A percentile compares a stretch with the other conserved stretches of the same genome.
phyloP scores from a whole-genome alignment of 2,888 invertebrate species.

The Ophonus ardosiacus region DNA sequence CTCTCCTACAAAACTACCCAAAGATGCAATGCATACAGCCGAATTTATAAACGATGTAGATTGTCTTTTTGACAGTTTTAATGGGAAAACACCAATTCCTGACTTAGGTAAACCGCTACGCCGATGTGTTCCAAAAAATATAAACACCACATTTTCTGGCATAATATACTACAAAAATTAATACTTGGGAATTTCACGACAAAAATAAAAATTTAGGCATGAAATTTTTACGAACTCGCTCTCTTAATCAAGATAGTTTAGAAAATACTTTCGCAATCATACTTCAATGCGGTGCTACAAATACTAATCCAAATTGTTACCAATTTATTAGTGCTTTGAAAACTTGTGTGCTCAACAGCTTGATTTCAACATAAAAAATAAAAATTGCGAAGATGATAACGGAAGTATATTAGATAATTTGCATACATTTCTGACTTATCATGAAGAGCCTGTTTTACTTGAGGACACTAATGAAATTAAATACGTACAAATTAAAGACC shows the following conservation, averaged over 20 bases:
- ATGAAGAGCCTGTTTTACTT: not conserved
- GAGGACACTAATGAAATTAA: slow-evolving; percentile 1
- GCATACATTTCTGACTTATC: slow-evolving; percentile 38
- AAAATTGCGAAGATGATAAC: slow-evolving; percentile 42
- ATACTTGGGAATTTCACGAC: slow-evolving; percentile 34
- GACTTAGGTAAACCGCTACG: slow-evolving; percentile 12
- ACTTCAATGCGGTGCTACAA: slow-evolving; percentile 31
- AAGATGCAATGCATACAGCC: slow-evolving; percentile 18
- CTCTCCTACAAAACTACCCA: slow-evolving; percentile 13
- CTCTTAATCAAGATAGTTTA: slow-evolving; percentile 41
- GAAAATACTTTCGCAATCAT: slow-evolving; percentile 47
- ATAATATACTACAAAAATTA: slow-evolving; percentile 1
- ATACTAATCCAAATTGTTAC: slow-evolving; percentile 51
- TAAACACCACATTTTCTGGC: slow-evolving; percentile 9
- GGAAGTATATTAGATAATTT: slow-evolving; percentile 11
- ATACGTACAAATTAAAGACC: not conserved
- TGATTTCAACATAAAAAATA: slow-evolving; percentile 24
- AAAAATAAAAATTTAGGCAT: slow-evolving; percentile 32
- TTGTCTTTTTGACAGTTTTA: slow-evolving; percentile 31
- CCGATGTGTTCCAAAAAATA: slow-evolving; percentile 23
- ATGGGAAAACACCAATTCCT: slow-evolving; percentile 4
- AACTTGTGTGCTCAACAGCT: slow-evolving; percentile 45
- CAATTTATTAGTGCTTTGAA: slow-evolving; percentile 36
- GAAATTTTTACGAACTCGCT: slow-evolving; percentile 37
- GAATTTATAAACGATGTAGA: slow-evolving; percentile 39